phyloP scores from a whole-genome alignment of 1,140 invertebrate genomes.

The Stegodyphus dumicola region DNA sequence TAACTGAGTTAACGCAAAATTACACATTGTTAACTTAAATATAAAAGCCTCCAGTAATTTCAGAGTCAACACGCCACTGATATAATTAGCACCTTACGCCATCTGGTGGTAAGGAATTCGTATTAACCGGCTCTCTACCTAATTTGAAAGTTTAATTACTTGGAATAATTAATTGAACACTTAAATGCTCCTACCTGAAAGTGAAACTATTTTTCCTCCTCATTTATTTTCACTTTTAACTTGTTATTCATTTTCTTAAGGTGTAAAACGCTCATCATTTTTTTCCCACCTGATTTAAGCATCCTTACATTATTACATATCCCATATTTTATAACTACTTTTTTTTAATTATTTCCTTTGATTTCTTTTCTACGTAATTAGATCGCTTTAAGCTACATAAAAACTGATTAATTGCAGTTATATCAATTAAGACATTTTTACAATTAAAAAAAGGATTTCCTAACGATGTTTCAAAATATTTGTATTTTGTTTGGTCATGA shows the following conservation, averaged over 20 bases:
- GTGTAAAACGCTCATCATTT: conserved; percentile 11
- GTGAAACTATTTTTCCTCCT: conserved; percentile 40
- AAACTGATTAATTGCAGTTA: conserved; percentile 23
- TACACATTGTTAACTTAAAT: no score
- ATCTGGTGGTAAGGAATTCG: conserved; percentile 43
- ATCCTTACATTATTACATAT: conserved; percentile 7
- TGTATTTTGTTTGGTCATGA: no score
- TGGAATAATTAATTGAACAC: conserved; percentile 54
- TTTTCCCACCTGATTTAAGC: no score
- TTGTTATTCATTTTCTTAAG: conserved; percentile 9
- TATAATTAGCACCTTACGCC: neutral
- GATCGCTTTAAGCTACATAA: conserved; percentile 4
- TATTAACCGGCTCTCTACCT: conserved; percentile 11
- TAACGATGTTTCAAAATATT: no score
- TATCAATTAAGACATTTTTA: conserved; percentile 37
- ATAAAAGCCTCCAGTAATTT: no score
- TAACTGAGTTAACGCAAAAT: no score
- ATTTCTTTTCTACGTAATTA: conserved; percentile 38
- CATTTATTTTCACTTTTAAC: conserved; percentile 8
- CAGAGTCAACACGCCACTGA: neutral
- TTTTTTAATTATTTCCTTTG: conserved; percentile 16
- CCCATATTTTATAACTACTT: neutral
- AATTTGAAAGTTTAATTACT: conserved; percentile 49
- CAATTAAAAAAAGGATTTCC: neutral
- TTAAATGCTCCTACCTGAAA: conserved; percentile 35